phyloP scores from a whole-genome alignment of 2,797 vertebrate species.

The Melanotaenia parkinsoni region DNA sequence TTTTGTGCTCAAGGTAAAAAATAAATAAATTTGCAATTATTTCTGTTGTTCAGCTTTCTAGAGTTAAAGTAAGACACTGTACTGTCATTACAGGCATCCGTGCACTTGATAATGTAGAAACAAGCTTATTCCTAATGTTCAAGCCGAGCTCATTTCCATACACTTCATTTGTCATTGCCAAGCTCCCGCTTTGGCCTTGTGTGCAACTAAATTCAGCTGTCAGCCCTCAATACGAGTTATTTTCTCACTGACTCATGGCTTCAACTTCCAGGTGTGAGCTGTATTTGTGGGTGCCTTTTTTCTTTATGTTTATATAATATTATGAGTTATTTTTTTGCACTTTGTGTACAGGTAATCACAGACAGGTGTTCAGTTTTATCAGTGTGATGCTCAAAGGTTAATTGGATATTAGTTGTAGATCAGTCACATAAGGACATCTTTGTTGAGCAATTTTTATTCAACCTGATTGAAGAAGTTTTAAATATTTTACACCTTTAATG shows the following conservation, averaged over 20 bases:
- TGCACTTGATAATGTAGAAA: constrained; percentile 47
- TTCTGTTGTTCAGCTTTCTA: constrained; percentile 30
- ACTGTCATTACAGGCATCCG: constrained; percentile 33
- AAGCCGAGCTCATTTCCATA: constrained; percentile 63
- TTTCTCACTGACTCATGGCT: constrained; percentile 32
- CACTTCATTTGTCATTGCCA: constrained; percentile 58
- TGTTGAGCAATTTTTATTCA: constrained; percentile 39
- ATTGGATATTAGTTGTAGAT: constrained; percentile 58
- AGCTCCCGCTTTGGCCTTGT: constrained; percentile 46
- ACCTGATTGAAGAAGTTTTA: constrained; percentile 47
- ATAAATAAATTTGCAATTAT: constrained; percentile 34
- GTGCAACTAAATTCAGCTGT: constrained; percentile 57
- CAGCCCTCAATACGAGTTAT: constrained; percentile 41
- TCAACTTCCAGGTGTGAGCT: constrained; percentile 25
- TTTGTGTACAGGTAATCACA: constrained; percentile 39
- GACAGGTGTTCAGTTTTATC: constrained; percentile 36
- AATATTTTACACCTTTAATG: constrained; percentile 20
- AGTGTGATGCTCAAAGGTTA: constrained; percentile 42
- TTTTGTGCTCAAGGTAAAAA: constrained; percentile 57
- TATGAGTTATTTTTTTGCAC: constrained; percentile 2
- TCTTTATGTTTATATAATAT: constrained; percentile 11
- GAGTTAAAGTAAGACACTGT: constrained; percentile 43
- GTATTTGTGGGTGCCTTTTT: constrained; percentile 21
- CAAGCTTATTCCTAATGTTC: constrained; percentile 54
- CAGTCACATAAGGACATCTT: constrained; percentile 45